phyloP scores from a whole-genome alignment of 2,113 vertebrate species.

The Phyllostomus discolor region DNA sequence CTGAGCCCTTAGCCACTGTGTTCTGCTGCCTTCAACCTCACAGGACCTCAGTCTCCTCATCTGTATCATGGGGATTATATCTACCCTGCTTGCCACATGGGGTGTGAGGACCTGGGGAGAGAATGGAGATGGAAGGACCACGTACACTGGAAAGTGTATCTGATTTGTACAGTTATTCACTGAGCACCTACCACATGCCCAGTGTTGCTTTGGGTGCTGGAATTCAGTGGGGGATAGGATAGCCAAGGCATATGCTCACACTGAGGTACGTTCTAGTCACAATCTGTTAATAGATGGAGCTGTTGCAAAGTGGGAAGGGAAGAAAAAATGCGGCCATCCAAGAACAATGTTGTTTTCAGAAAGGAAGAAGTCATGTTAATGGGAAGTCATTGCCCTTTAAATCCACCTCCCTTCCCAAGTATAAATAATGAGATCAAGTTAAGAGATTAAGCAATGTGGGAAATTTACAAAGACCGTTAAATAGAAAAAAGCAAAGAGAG shows the following conservation, averaged over 20 bases:
- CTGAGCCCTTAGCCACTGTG: background rate
- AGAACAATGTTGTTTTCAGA: constrained; percentile 20
- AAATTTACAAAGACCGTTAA: constrained; percentile 40
- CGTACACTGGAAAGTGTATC: background rate
- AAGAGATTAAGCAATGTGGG: constrained; percentile 53
- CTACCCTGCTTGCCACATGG: background rate
- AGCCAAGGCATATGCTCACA: background rate
- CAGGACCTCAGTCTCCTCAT: background rate
- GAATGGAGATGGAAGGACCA: background rate
- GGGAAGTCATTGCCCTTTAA: constrained; percentile 24
- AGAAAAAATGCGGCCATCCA: background rate
- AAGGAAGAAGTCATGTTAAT: background rate
- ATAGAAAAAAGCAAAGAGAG: constrained; percentile 41
- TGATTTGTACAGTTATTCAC: background rate
- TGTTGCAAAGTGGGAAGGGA: background rate
- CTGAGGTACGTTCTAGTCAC: background rate
- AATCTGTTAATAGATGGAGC: background rate
- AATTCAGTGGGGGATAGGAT: no score
- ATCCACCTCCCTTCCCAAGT: constrained; percentile 43
- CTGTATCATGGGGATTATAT: background rate
- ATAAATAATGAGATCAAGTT: constrained; percentile 71
- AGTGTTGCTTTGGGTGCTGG: background rate
- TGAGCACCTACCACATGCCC: background rate
- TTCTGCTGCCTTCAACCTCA: background rate
- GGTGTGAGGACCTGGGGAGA: background rate